A percentile compares a stretch with the other conserved stretches of the same genome.
Conservation (phyloP, 2,888 invertebrate genomes). For the Agonopterix alstromeriana region DNA sequence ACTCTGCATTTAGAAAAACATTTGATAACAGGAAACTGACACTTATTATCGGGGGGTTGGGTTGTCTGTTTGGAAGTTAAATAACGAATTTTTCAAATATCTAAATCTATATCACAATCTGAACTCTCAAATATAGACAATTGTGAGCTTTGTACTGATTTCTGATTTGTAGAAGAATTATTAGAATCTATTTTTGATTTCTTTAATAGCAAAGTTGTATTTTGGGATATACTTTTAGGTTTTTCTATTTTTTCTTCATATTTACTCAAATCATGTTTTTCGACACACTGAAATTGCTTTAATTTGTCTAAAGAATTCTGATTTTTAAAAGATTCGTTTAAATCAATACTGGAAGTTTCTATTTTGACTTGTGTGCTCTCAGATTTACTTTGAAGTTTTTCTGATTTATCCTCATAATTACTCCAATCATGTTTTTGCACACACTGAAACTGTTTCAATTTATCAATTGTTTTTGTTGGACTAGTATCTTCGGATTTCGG, state of each 20-base stretch:
- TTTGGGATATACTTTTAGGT: too few relatives aligned
- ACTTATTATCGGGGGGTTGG: too few relatives aligned
- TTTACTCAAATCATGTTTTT: too few relatives aligned
- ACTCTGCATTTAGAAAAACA: too few relatives aligned
- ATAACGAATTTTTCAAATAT: slow-evolving; percentile 36
- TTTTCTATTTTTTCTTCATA: too few relatives aligned
- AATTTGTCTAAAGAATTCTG: too few relatives aligned
- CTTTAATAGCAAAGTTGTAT: too few relatives aligned
- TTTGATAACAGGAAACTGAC: too few relatives aligned
- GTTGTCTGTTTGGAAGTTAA: too few relatives aligned
- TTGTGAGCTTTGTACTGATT: slow-evolving; percentile 42
- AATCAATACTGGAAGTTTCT: slow-evolving; percentile 2
- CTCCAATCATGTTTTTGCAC: slow-evolving; percentile 40
- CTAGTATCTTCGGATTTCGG: not conserved
- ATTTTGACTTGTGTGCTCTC: not conserved
- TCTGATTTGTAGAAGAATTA: slow-evolving; percentile 16
- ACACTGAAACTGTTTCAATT: slow-evolving; percentile 56
- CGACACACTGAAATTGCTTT: too few relatives aligned
- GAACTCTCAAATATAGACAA: slow-evolving; percentile 69
- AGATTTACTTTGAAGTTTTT: not conserved
- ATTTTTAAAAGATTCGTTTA: too few relatives aligned
- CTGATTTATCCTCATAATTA: slow-evolving; percentile 39
- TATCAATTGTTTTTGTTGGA: slow-evolving; percentile 24
- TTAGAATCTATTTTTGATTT: slow-evolving; percentile 13
- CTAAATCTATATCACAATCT: slow-evolving; percentile 71